A percentile compares a stretch with the other conserved stretches of the same genome.
phyloP scores from a whole-genome alignment of 2,888 invertebrate species.

The Seira sanloemensis region DNA sequence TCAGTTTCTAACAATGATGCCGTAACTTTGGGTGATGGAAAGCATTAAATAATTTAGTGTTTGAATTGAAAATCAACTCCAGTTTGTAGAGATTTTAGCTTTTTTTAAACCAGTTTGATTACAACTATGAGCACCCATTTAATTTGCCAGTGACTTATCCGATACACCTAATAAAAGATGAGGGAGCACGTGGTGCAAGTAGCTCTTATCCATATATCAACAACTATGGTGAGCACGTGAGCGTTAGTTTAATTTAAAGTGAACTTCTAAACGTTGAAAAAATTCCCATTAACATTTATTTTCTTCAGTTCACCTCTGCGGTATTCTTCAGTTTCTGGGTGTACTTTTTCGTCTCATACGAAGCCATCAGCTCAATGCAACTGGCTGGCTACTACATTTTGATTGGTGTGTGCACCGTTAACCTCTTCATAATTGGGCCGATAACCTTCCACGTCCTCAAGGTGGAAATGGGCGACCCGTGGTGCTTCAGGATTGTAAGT shows the following conservation, averaged over 20 bases:
- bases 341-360: conserved; percentile 29
- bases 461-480: neutral
- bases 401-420: conserved; percentile 6
- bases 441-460: neutral
- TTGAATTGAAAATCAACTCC: too few species aligned
- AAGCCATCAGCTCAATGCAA: conserved; percentile 24
- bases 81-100: neutral
- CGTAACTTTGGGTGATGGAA: neutral
- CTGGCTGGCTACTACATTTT: conserved; percentile 21
- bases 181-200: conserved; percentile 11
- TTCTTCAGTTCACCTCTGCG: conserved; percentile 21
- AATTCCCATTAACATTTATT: conserved; percentile 7
- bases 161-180: neutral
- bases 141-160: neutral
- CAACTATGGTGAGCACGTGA: conserved; percentile 23
- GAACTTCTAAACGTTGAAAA: neutral
- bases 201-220: conserved; percentile 30
- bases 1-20: neutral
- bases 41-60: neutral
- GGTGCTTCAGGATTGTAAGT: neutral
- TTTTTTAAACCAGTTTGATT: neutral
- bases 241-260: neutral
- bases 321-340: conserved; percentile 34
- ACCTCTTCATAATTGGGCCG: conserved; percentile 29
- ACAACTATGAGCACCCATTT: neutral